Conservation (phyloP, 2,888 invertebrate genomes). For the Notodonta ziczac region DNA sequence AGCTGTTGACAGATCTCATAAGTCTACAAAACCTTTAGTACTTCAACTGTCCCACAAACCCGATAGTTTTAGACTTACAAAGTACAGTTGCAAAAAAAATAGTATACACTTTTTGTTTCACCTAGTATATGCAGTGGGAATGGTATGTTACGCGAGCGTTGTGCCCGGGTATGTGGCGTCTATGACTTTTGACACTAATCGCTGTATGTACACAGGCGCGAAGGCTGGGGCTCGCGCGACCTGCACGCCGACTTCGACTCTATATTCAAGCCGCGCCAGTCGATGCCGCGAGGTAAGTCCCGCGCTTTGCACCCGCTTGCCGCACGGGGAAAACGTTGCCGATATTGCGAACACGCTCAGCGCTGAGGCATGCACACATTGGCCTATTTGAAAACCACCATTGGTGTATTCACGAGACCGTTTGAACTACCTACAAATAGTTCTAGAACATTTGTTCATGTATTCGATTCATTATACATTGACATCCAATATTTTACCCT, state of each 20-base stretch:
- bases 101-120: too few relatives aligned
- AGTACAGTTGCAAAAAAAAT: too few relatives aligned
- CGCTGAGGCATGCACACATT: conserved; percentile 28
- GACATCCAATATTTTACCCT: not conserved
- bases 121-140: too few relatives aligned
- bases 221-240: conserved; percentile 87
- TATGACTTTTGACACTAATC: not conserved
- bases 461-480: not conserved
- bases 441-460: too few relatives aligned
- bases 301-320: conserved; percentile 49
- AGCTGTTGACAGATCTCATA: too few relatives aligned
- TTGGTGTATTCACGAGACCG: conserved; percentile 3
- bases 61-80: too few relatives aligned
- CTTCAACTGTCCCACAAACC: too few relatives aligned
- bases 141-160: too few relatives aligned
- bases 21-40: too few relatives aligned
- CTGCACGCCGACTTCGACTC: conserved; percentile 89
- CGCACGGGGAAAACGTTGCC: conserved; percentile 74
- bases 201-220: conserved; percentile 59
- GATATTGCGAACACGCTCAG: conserved; percentile 47
- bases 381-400: not conserved
- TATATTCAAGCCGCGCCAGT: conserved; percentile 86
- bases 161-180: too few relatives aligned
- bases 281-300: conserved; percentile 89
- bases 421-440: not conserved